Conservation (phyloP, 1,140 invertebrate species). For the Achatina immaculata region DNA sequence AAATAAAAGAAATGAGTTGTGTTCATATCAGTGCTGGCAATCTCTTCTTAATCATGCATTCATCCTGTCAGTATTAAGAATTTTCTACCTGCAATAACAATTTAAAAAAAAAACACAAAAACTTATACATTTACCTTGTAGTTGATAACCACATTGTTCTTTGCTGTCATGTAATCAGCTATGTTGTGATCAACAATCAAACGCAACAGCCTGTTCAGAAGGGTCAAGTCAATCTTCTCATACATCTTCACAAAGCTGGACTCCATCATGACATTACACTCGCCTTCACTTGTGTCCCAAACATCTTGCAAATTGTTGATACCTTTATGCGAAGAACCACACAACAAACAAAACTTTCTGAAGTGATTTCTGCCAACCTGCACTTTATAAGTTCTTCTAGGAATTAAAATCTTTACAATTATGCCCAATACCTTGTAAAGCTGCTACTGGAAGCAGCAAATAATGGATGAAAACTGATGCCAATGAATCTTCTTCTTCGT, state of each 20-base stretch:
- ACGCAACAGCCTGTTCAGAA: slow-evolving; percentile 94
- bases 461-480: too few species aligned
- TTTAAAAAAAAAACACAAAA: too few species aligned
- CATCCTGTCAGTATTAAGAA: too few species aligned
- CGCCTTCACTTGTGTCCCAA: slow-evolving; percentile 98
- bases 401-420: background rate
- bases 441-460: too few species aligned
- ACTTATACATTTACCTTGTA: slow-evolving; percentile 87
- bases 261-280: slow-evolving; percentile 98
- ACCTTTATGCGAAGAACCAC: slow-evolving; percentile 71
- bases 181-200: slow-evolving; percentile 99
- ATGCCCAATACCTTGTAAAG: too few species aligned
- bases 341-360: background rate
- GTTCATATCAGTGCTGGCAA: too few species aligned
- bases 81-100: too few species aligned
- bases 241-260: slow-evolving; percentile 98
- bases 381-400: background rate
- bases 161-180: slow-evolving; percentile 99
- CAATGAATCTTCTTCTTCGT: too few species aligned
- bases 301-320: slow-evolving; percentile 98
- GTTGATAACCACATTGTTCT: slow-evolving; percentile 99
- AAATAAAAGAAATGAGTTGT: too few species aligned
- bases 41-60: too few species aligned
- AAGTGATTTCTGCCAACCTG: background rate
- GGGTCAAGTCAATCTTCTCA: slow-evolving; percentile 98